A percentile compares a stretch with the other conserved stretches of the same genome.
phyloP scores from a whole-genome alignment of 2,797 vertebrate species.

The Tamandua tetradactyla region DNA sequence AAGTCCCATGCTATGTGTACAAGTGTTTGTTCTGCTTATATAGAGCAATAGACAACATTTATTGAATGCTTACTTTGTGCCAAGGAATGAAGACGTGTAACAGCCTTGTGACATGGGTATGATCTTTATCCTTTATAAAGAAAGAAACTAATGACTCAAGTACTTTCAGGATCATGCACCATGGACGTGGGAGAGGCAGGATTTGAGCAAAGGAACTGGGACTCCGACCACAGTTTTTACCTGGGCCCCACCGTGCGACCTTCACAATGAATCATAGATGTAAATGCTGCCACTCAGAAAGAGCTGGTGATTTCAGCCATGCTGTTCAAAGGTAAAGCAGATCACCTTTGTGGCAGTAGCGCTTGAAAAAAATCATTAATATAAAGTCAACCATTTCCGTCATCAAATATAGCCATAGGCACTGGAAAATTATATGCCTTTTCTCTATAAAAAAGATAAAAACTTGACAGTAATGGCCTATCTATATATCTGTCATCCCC shows the following conservation, averaged over 20 bases:
- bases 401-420: background rate
- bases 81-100: background rate
- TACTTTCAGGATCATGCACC: background rate
- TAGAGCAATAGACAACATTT: background rate
- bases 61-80: background rate
- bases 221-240: no score
- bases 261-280: background rate
- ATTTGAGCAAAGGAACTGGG: background rate
- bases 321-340: background rate
- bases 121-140: background rate
- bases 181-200: background rate
- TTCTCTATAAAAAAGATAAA: background rate
- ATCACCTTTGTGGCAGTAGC: background rate
- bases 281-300: background rate
- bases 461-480: no score
- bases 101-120: background rate
- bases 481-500: background rate
- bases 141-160: background rate
- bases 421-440: background rate
- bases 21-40: background rate
- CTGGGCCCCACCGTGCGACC: rapidly evolving
- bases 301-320: background rate
- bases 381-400: background rate
- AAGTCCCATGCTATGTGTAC: rapidly evolving
- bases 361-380: background rate